Percentiles rank a stretch among this genome's conserved stretches.
These are phyloP conservation scores for Pogona vitticeps DNA, from an alignment of 2,113 vertebrate species.

Conservation along the genomic window DNA sequence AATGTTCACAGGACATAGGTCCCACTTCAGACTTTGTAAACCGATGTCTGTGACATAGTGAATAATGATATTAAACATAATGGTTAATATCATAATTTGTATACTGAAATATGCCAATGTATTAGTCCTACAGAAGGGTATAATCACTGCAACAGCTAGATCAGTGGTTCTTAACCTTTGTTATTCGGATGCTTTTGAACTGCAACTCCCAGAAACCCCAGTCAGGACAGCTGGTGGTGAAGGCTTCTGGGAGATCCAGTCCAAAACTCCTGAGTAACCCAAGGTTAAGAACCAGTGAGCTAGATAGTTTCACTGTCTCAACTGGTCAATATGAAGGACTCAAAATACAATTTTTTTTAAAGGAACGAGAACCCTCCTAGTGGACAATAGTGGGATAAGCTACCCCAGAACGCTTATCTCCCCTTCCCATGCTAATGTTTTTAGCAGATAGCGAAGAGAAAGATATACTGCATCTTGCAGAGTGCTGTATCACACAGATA, in stretches of 20 bases:
- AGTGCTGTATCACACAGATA: not conserved
- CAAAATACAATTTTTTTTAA: not conserved
- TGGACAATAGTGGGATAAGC: slow-evolving; percentile 8
- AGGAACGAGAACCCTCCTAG: slow-evolving; percentile 21
- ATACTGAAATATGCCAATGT: not conserved
- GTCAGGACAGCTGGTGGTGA: too few relatives aligned
- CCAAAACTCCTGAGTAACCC: too few relatives aligned
- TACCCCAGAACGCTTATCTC: not conserved
- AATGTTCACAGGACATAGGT: not conserved
- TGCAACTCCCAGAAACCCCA: too few relatives aligned
- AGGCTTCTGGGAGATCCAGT: too few relatives aligned
- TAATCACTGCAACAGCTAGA: not conserved
- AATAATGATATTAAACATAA: not conserved
- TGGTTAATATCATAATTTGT: not conserved
- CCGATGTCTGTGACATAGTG: not conserved
- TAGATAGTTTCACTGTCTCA: not conserved
- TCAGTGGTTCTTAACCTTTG: too few relatives aligned
- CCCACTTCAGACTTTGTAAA: not conserved
- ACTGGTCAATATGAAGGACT: slow-evolving; percentile 4
- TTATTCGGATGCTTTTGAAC: too few relatives aligned
- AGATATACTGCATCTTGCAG: not conserved
- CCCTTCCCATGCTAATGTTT: not conserved
- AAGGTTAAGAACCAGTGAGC: too few relatives aligned
- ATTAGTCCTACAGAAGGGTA: not conserved
- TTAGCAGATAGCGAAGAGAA: not conserved